Conservation (phyloP, 2,888 invertebrate genomes). For the Hirtodrosophila trivittata region DNA sequence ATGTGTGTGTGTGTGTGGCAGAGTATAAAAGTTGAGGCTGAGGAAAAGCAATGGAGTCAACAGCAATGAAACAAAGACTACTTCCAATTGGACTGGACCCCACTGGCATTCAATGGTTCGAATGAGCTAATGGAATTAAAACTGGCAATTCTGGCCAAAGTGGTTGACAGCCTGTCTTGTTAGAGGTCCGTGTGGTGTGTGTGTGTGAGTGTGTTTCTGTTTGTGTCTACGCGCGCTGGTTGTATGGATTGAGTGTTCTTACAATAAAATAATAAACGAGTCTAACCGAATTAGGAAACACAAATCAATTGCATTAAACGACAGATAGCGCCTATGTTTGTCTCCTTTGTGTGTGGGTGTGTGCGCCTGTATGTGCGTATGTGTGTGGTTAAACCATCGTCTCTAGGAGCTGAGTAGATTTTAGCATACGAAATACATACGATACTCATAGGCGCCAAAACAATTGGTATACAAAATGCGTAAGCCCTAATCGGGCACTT, state of each 20-base stretch:
- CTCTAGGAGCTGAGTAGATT: constrained; percentile 20
- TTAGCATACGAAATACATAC: constrained; percentile 57
- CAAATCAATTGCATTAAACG: constrained; percentile 76
- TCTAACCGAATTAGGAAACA: constrained; percentile 64
- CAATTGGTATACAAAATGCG: constrained; percentile 50
- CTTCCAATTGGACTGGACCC: constrained; percentile 8
- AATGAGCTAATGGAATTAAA: constrained; percentile 73
- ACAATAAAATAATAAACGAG: constrained; percentile 51
- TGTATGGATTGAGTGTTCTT: constrained; percentile 5
- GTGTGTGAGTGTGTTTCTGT: constrained; percentile 5
- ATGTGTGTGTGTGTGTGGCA: constrained; percentile 5
- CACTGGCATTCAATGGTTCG: constrained; percentile 8
- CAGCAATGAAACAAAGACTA: constrained; percentile 13
- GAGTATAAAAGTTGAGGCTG: constrained; percentile 22
- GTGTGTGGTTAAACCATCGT: constrained; percentile 24
- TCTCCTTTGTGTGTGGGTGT: constrained; percentile 10
- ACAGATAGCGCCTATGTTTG: constrained; percentile 54
- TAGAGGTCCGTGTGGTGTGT: neutral
- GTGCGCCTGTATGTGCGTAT: constrained; percentile 4
- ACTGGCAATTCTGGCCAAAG: constrained; percentile 67
- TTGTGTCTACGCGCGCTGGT: neutral
- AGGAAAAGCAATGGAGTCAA: constrained; percentile 33
- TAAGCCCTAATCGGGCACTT: constrained; percentile 59
- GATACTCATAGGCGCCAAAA: constrained; percentile 11
- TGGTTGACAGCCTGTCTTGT: constrained; percentile 62